Conservation (phyloP, 2,888 invertebrate genomes). For the Tenodera sinensis region DNA sequence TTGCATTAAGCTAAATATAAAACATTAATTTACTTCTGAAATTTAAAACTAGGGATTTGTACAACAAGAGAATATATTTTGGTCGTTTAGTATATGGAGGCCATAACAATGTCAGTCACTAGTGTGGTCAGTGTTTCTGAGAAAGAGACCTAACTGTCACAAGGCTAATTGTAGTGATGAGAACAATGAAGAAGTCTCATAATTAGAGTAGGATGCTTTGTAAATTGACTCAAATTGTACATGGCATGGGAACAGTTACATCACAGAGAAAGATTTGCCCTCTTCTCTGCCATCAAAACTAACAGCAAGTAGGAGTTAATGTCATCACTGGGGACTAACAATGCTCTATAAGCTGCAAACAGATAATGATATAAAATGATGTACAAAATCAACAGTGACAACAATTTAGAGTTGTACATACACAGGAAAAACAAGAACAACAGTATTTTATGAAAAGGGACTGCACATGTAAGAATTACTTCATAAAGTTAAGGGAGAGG, state of each 20-base stretch:
- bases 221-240: constrained; percentile 1
- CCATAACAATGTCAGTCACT: not conserved
- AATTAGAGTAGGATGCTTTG: not conserved
- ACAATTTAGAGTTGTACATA: too few species aligned
- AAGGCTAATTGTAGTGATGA: not conserved
- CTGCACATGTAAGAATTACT: too few species aligned
- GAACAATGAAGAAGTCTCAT: not conserved
- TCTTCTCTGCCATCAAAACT: not conserved
- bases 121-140: not conserved
- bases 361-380: too few species aligned
- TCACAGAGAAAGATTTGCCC: not conserved
- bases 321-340: too few species aligned
- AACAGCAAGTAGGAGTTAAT: not conserved
- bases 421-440: too few species aligned
- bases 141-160: not conserved
- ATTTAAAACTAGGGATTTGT: too few species aligned
- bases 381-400: too few species aligned
- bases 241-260: not conserved
- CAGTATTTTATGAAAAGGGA: too few species aligned
- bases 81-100: not conserved
- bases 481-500: too few species aligned
- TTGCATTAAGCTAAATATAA: too few species aligned
- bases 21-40: too few species aligned
- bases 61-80: not conserved
- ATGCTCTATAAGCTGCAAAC: too few species aligned